Conservation (phyloP, 2,113 vertebrate genomes). For the Gavia stellata region DNA sequence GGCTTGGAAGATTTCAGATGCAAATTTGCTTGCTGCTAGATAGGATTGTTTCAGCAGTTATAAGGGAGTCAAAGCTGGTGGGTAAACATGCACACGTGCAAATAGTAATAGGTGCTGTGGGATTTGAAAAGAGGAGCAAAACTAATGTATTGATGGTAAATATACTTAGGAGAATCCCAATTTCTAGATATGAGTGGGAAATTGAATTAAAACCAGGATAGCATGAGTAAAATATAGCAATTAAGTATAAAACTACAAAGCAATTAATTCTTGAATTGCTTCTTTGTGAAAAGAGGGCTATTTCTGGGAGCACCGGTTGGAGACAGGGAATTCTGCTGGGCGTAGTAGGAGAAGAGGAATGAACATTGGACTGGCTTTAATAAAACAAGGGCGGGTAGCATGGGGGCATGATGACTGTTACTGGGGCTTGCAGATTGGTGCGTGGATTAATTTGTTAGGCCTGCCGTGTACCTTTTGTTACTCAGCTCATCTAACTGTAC, state of each 20-base stretch:
- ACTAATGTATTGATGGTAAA: neutral
- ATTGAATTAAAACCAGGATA: neutral
- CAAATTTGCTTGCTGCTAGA: neutral
- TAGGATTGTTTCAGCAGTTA: neutral
- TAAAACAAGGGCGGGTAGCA: neutral
- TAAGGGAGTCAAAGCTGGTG: accelerated
- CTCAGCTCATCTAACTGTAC: neutral
- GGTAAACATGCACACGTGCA: accelerated
- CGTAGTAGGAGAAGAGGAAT: neutral
- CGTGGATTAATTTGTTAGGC: neutral
- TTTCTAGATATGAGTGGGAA: neutral
- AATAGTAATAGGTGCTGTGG: no score
- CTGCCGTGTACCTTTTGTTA: neutral
- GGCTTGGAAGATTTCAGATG: neutral
- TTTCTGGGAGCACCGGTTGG: neutral
- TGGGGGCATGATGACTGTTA: neutral
- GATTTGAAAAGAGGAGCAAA: neutral
- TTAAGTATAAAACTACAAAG: neutral
- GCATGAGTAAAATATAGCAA: neutral
- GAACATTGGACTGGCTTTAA: neutral
- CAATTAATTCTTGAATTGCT: neutral
- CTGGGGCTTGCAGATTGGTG: neutral
- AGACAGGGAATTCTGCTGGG: neutral
- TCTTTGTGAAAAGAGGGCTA: neutral
- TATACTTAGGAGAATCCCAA: neutral